Percentiles rank a stretch among this genome's conserved stretches.
phyloP scores from a whole-genome alignment of 2,888 invertebrate genomes.

The Sabellastarte sp. region DNA sequence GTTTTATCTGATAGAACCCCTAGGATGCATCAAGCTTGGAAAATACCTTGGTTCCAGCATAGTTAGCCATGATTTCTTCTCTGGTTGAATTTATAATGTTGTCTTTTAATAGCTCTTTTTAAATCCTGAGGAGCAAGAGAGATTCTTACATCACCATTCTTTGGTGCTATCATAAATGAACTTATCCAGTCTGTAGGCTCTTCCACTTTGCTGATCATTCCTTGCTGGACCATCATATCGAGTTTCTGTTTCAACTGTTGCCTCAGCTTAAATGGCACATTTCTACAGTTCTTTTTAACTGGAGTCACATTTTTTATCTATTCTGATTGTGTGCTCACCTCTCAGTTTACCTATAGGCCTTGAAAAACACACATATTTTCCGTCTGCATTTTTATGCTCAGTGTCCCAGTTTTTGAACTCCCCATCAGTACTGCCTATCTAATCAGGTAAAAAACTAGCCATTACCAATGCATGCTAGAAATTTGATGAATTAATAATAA shows the following conservation, averaged over 20 bases:
- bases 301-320: conserved; percentile 25
- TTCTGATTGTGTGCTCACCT: too few species aligned
- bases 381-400: neutral
- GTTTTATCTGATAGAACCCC: conserved; percentile 28
- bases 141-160: conserved; percentile 29
- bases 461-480: too few species aligned
- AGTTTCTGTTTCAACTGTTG: conserved; percentile 28
- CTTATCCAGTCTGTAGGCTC: too few species aligned
- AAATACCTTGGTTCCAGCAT: too few species aligned
- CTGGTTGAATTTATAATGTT: conserved; percentile 29
- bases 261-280: too few species aligned
- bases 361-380: neutral
- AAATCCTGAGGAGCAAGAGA: conserved; percentile 32
- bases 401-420: neutral
- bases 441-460: too few species aligned
- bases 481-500: too few species aligned
- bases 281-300: conserved; percentile 18
- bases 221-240: conserved; percentile 17
- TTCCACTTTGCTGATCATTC: conserved; percentile 26
- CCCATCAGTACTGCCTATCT: too few species aligned
- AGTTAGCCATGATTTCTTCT: too few species aligned
- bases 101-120: conserved; percentile 27
- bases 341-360: too few species aligned
- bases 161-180: conserved; percentile 26
- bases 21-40: conserved; percentile 27